These are phyloP conservation scores for Tragelaphus scriptus DNA, from an alignment of 2,113 vertebrate genomes.

Conservation along the genomic window DNA sequence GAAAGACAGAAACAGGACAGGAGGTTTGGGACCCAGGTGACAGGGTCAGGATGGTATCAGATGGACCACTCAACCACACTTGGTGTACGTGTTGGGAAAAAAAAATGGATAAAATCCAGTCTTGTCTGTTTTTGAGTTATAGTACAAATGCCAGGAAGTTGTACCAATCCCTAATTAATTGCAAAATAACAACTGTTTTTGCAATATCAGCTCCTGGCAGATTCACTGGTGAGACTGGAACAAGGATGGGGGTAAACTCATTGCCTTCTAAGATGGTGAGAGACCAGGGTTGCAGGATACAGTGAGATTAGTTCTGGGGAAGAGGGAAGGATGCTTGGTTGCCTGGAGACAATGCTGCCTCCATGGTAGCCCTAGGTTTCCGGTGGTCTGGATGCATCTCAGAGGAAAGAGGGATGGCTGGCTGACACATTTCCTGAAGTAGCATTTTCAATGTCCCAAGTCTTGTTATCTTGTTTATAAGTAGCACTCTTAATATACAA, in stretches of 20 bases:
- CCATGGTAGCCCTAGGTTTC: fast-evolving
- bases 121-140: background rate
- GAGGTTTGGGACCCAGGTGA: background rate
- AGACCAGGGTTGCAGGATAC: background rate
- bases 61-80: background rate
- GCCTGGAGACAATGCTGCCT: background rate
- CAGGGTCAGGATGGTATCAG: background rate
- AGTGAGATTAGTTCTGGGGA: background rate
- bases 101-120: background rate
- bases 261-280: background rate
- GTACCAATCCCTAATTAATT: background rate
- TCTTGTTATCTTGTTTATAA: slow-evolving; percentile 42
- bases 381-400: background rate
- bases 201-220: background rate
- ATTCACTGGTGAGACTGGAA: background rate
- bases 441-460: slow-evolving; percentile 40
- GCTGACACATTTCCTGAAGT: slow-evolving; percentile 10
- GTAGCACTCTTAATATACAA: slow-evolving; percentile 48
- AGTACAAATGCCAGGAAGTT: background rate
- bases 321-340: background rate
- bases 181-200: background rate
- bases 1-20: background rate
- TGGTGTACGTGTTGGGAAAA: background rate
- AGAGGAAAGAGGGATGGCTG: background rate
- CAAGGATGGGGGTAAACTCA: background rate